Evolutionary conservation across 2,888 invertebrate genomes (phyloP).

Genomic region (Augochlorella aurata): DNA sequence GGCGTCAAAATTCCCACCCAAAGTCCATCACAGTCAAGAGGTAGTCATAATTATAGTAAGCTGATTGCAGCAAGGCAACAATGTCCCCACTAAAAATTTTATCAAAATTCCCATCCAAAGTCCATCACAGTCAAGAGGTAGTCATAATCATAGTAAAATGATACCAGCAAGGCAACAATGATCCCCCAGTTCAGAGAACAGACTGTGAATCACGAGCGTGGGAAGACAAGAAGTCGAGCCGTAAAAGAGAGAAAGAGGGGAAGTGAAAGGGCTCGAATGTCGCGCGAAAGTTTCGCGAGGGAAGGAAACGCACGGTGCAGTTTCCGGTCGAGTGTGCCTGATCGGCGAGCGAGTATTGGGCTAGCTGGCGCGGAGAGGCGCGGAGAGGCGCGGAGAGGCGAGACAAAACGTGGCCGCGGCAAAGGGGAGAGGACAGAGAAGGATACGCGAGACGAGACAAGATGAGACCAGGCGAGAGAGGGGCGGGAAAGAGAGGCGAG

Average conservation of each 20-base stretch:
- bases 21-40: too few relatives aligned
- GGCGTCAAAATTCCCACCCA: too few relatives aligned
- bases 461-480: constrained; percentile 20
- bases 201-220: background rate
- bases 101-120: too few relatives aligned
- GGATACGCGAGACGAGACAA: background rate
- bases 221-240: background rate
- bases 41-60: too few relatives aligned
- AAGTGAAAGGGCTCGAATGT: background rate
- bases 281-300: constrained; percentile 4
- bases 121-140: too few relatives aligned
- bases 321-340: background rate
- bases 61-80: too few relatives aligned
- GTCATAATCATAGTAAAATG: too few relatives aligned
- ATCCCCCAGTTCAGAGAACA: background rate
- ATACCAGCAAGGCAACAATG: too few relatives aligned
- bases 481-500: background rate
- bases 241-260: background rate
- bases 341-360: background rate
- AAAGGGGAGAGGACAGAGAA: too few relatives aligned
- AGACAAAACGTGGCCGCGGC: background rate
- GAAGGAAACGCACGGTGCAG: constrained; percentile 3
- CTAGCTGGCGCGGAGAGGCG: too few relatives aligned
- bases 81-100: too few relatives aligned
- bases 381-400: too few relatives aligned